Base-by-base conservation (phyloP, 2,888 invertebrate genomes). In the Perizoma flavofasciatum region DNA sequence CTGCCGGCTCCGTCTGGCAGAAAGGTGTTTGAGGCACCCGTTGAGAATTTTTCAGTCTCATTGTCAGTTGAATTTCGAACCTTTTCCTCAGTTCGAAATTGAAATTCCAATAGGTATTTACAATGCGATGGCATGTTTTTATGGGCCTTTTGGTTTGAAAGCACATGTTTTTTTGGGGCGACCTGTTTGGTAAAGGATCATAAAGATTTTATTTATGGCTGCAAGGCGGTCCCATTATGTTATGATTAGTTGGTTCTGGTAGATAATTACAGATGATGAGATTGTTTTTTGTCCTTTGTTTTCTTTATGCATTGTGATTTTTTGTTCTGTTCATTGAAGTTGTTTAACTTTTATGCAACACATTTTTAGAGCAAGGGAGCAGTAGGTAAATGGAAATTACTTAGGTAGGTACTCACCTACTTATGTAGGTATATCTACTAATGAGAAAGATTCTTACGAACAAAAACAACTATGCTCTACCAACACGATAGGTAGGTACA, bases 231-330 rank as follows among this genome's bases (percentile, higher is more conserved):
- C 74, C 81, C 73, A 83, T 88, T 88, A 86, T 84, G 72, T 83
- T 85, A 83, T 84, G 82, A 86, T 85, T 84, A 82, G 82, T 82
- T 70, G 73, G 73, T 74, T 70, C 59, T 77, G 78, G 76, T 73
- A 77, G 80, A 83, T 88, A 85, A 89, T 88, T 86, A 82, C 73
- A 75, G 82, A 82, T 86, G 78, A 87, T 80, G 79, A 79, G 77
- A 75, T 78, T 70, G 68, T 72, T 70, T 78, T 75, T 75, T 70
- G 61, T 49, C 65, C 65, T 74, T 79, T 79, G 73, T 74, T 71
- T 67, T 61, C 60, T 70, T 71, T 49, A 51, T 55, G 51, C 45
- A 56, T 68, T 66, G 57, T 61, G 9, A 48, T 64, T 61, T 66
- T 62, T 74, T 73, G 65, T 75, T 70, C 70, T 68, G 60, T 66